These are phyloP conservation scores for Adrianichthys oophorus DNA, from an alignment of 2,797 vertebrate species.

Conservation along the genomic window DNA sequence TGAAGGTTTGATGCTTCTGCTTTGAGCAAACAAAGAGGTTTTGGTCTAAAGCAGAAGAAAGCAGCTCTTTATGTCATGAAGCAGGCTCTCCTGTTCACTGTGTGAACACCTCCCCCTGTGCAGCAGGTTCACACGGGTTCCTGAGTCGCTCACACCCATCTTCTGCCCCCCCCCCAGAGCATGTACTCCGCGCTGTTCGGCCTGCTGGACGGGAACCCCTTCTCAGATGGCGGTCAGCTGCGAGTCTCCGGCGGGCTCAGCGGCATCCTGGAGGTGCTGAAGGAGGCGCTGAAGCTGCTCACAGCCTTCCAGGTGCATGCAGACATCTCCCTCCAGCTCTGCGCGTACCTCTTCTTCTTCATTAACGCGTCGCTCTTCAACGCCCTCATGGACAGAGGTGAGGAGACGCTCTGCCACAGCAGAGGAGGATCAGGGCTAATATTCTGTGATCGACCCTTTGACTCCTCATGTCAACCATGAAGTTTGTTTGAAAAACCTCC, in stretches of 20 bases:
- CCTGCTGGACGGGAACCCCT: conserved; percentile 82
- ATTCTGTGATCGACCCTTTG: background rate
- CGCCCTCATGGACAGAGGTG: conserved; percentile 83
- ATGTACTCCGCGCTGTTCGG: conserved; percentile 76
- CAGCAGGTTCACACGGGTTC: no score
- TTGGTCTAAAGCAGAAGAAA: no score
- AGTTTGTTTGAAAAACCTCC: background rate
- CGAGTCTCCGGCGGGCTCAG: conserved; percentile 66
- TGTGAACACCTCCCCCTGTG: conserved; percentile 34
- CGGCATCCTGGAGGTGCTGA: conserved; percentile 73
- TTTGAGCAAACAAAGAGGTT: background rate
- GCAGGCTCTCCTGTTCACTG: conserved; percentile 33
- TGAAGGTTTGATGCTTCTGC: background rate
- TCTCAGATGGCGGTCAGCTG: conserved; percentile 74
- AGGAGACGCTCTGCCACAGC: background rate
- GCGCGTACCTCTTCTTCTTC: conserved; percentile 84
- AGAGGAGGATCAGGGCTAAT: background rate
- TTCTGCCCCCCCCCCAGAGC: conserved; percentile 53
- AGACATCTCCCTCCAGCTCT: conserved; percentile 77
- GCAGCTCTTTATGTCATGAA: conserved; percentile 31
- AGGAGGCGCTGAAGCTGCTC: conserved; percentile 74
- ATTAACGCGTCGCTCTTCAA: conserved; percentile 84
- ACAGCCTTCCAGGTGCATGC: conserved; percentile 75
- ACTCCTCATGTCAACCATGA: conserved; percentile 2
- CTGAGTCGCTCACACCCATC: no score